Percentiles rank a stretch among this genome's conserved stretches.
Evolutionary conservation across 2,888 invertebrate genomes (phyloP).

Genomic region (Volucella bombylans): DNA sequence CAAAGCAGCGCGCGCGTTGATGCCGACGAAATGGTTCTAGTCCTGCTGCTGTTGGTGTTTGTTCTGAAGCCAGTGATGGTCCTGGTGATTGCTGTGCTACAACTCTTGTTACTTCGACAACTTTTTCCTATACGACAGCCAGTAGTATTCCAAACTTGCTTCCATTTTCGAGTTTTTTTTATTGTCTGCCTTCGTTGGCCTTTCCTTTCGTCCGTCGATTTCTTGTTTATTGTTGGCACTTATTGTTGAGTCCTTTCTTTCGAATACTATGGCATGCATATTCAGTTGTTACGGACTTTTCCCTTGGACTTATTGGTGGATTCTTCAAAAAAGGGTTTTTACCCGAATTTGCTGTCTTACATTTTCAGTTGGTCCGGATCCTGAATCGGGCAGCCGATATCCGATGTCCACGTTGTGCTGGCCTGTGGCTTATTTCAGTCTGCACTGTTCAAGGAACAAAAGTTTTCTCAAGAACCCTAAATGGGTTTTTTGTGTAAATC

Average conservation of each 20-base stretch:
- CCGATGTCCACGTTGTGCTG: constrained; percentile 15
- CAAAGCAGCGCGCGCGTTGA: constrained; percentile 2
- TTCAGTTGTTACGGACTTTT: constrained; percentile 14
- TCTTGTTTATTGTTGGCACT: constrained; percentile 43
- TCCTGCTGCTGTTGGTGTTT: constrained; percentile 12
- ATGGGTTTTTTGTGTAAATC: constrained; percentile 65
- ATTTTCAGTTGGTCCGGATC: background rate
- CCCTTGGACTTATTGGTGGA: background rate
- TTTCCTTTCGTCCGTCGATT: constrained; percentile 14
- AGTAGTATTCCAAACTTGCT: constrained; percentile 44
- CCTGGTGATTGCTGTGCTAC: background rate
- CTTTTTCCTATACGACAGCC: constrained; percentile 18
- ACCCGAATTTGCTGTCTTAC: background rate
- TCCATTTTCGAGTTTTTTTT: background rate
- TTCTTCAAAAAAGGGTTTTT: constrained; percentile 10
- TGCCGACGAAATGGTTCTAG: background rate
- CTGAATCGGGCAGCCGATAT: constrained; percentile 9
- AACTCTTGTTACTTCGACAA: background rate
- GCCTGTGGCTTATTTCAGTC: constrained; percentile 7
- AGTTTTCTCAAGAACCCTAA: constrained; percentile 34
- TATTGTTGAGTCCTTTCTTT: background rate
- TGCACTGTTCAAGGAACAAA: constrained; percentile 20
- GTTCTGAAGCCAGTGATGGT: background rate
- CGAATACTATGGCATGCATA: background rate
- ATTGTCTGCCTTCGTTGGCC: background rate